These are phyloP conservation scores for Brachyptera putata DNA, from an alignment of 2,888 invertebrate genomes.

Conservation along the genomic window DNA sequence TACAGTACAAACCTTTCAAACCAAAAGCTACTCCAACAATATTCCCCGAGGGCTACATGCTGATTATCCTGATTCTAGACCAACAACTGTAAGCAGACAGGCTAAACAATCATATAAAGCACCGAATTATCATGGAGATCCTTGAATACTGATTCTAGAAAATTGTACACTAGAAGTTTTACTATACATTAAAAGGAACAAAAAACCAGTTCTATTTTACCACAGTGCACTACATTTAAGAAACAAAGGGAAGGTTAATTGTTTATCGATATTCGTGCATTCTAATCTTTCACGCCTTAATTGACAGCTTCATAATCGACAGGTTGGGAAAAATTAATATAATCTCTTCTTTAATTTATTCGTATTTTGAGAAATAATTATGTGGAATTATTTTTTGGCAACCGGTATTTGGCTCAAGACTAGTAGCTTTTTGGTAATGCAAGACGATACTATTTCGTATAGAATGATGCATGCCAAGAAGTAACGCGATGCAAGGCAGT, in stretches of 20 bases:
- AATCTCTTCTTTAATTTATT: conserved; percentile 14
- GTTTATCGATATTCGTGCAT: conserved; percentile 4
- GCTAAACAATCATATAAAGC: too few relatives aligned
- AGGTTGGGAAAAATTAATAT: conserved; percentile 9
- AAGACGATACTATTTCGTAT: neutral
- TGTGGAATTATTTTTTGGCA: conserved; percentile 2
- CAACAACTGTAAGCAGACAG: too few relatives aligned
- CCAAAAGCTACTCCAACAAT: too few relatives aligned
- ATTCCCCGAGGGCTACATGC: too few relatives aligned
- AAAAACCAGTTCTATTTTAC: conserved; percentile 2
- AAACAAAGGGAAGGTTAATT: neutral
- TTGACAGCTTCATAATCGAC: conserved; percentile 1
- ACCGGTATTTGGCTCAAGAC: conserved; percentile 18
- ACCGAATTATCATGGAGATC: conserved; percentile 18
- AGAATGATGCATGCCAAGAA: neutral
- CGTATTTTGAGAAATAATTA: conserved; percentile 3
- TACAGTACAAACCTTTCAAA: too few relatives aligned
- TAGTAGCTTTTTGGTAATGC: conserved; percentile 12
- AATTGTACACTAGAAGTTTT: conserved; percentile 11
- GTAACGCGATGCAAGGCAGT: neutral
- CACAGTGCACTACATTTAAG: neutral
- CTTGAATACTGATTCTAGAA: conserved; percentile 16
- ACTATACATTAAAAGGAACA: conserved; percentile 13
- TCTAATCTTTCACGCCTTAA: conserved; percentile 7
- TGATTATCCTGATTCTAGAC: too few relatives aligned